Evolutionary conservation across 1,140 invertebrate genomes (phyloP), one percentile per base, ranked within the genome.

Genomic region (Andrena cerasifolii): DNA sequence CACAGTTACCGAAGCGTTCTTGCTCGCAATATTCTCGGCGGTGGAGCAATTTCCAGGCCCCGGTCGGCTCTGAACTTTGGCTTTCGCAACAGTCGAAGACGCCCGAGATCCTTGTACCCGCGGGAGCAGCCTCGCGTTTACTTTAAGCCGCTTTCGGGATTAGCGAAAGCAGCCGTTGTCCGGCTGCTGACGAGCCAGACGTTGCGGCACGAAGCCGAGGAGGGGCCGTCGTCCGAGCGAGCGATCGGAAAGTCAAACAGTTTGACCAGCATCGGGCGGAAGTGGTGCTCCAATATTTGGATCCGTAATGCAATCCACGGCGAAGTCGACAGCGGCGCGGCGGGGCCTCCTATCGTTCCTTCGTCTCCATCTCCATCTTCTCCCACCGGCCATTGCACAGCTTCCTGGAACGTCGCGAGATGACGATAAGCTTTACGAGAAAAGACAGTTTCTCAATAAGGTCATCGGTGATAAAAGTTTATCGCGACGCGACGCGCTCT

Each of bases 261-360:
- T 71, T 84, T 59, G 74, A 79, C 66, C 79, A 33, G 70, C 21
- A 58, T 49, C 14, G 54, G 33, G 24, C 1, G 5, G 49, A 79
- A 79, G 76, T 76, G 73, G 36, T 58, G 65, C 77, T 82, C 49
- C 78, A 86, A 88, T 87, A 87, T 88, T 88, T 88, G 79, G 73
- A 26, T 36, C 36, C 59, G 53, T 83, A 83, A 86, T 80, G 84
- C 72, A 86, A 85, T 86, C 68, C 67, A 53, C 51, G 12, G 49
- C 68, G 66, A 65, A 70, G 59, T 54, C 24, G 66, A 79, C 78
- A 78, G 53, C 59, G 67, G 65, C 71, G 53, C 59, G 67, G 65
- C 71, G 59, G 40, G 51, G 6, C 59, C 67, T 40, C n/a, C 16
- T 24, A 51, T 54, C 18, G n/a, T 61, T 61, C n/a, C 24, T 18